Conservation (phyloP, 2,797 vertebrate genomes). For the Poeciliopsis presidionis region DNA sequence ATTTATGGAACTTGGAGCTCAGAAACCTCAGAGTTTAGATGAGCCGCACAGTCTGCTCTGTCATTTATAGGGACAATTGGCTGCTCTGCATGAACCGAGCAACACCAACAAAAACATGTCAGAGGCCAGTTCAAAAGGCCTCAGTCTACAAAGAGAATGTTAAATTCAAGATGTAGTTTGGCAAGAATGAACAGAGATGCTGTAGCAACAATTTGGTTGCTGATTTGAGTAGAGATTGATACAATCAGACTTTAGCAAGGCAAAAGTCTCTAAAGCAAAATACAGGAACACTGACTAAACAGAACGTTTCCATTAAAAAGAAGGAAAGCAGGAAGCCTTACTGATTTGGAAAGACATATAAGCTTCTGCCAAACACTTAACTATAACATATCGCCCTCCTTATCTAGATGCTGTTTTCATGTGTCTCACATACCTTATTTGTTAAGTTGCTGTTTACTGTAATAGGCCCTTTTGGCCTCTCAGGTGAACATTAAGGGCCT, state of each 20-base stretch:
- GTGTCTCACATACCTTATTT: conserved; percentile 43
- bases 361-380: conserved; percentile 1
- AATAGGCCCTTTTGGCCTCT: conserved; percentile 35
- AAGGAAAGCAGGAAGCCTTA: conserved; percentile 14
- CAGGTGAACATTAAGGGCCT: conserved; percentile 43
- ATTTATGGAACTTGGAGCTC: not conserved
- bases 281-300: conserved; percentile 11
- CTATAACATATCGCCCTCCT: conserved; percentile 33
- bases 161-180: conserved; percentile 28
- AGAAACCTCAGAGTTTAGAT: not conserved
- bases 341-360: conserved; percentile 29
- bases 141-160: not conserved
- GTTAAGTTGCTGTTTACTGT: conserved; percentile 49
- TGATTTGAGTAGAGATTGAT: conserved; percentile 19
- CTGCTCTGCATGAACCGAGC: not conserved
- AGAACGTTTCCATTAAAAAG: conserved; percentile 20
- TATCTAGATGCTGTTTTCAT: conserved; percentile 50
- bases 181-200: conserved; percentile 31
- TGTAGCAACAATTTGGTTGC: conserved; percentile 14
- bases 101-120: not conserved
- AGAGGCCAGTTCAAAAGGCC: not conserved
- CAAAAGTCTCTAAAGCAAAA: conserved; percentile 23
- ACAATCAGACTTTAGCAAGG: conserved; percentile 20
- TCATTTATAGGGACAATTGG: not conserved
- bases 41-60: not conserved